These are phyloP conservation scores for Ericerus pela DNA, from an alignment of 1,140 invertebrate species.

Conservation along the genomic window DNA sequence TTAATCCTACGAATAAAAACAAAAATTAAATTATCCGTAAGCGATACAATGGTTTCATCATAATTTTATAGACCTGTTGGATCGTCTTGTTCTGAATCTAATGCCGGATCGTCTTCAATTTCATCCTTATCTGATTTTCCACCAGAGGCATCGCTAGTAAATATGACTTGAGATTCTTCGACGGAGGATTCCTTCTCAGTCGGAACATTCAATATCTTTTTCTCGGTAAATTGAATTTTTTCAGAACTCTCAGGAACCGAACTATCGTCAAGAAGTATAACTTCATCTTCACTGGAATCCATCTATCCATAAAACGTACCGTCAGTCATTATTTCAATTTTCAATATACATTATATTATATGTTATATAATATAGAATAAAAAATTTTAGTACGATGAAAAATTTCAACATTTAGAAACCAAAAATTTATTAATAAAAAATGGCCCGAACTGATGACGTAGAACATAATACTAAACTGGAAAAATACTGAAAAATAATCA, in stretches of 20 bases:
- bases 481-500: neutral
- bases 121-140: constrained; percentile 4
- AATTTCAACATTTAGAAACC: neutral
- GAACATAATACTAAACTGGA: neutral
- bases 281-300: neutral
- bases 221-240: neutral
- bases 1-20: neutral
- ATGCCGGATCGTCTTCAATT: constrained; percentile 26
- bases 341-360: neutral
- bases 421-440: neutral
- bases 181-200: neutral
- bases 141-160: neutral
- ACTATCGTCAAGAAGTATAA: neutral
- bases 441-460: neutral
- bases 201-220: neutral
- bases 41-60: neutral
- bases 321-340: neutral
- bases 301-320: too few species aligned
- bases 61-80: constrained; percentile 38
- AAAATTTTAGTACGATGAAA: neutral
- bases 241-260: neutral
- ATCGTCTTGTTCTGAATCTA: constrained; percentile 35
- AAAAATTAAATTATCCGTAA: neutral
- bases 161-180: neutral
- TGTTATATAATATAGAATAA: neutral